Conservation (phyloP, 2,797 vertebrate species). For the Notamacropus eugenii region DNA sequence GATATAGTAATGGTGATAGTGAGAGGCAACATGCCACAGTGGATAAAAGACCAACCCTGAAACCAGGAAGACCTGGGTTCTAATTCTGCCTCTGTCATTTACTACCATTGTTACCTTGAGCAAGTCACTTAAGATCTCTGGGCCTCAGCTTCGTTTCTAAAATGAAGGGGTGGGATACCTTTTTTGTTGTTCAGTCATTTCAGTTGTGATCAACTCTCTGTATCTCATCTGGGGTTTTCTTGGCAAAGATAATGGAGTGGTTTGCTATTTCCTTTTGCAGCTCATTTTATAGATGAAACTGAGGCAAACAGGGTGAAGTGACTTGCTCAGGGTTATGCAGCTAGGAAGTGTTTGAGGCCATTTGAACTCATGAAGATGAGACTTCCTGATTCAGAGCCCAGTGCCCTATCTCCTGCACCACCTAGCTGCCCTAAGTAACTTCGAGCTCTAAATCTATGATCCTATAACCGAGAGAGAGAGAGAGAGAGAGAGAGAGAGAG, state of each 20-base stretch:
- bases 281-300: background rate
- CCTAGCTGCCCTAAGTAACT: background rate
- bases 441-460: background rate
- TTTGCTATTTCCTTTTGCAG: background rate
- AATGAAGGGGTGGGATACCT: background rate
- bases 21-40: background rate
- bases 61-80: background rate
- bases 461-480: background rate
- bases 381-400: slow-evolving; percentile 7
- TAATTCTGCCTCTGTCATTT: background rate
- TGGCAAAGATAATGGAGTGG: background rate
- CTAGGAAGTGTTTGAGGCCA: background rate
- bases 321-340: background rate
- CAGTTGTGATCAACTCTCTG: background rate
- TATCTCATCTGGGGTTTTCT: background rate
- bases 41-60: background rate
- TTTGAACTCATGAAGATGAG: background rate
- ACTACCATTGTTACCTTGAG: background rate
- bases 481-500: background rate
- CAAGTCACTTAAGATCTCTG: too few species aligned
- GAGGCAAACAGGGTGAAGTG: slow-evolving; percentile 12
- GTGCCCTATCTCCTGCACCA: background rate
- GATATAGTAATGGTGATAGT: background rate
- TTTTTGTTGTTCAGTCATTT: background rate
- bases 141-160: background rate